Percentiles rank a stretch among this genome's conserved stretches.
Evolutionary conservation across 2,113 vertebrate species (phyloP).

Genomic region (Benitochromis conjunctus): DNA sequence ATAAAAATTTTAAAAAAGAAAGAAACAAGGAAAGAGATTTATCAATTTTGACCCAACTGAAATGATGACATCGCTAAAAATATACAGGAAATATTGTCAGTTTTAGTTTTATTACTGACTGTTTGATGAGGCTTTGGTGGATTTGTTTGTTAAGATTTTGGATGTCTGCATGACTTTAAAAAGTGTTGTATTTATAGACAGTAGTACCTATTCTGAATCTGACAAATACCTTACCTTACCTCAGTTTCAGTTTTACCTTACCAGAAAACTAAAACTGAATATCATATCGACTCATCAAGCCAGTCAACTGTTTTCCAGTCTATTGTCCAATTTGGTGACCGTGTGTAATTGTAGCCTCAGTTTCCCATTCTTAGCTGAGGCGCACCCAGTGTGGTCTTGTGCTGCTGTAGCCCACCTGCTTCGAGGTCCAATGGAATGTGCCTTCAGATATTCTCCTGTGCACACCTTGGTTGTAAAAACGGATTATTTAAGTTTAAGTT

Average conservation of each 20-base stretch:
- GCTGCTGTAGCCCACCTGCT: neutral
- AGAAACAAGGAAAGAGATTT: neutral
- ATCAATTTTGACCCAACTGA: neutral
- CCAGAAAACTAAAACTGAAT: neutral
- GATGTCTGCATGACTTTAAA: neutral
- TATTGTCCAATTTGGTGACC: too few species aligned
- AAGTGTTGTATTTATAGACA: neutral
- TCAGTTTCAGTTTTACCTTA: neutral
- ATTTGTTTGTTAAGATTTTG: neutral
- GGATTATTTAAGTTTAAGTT: neutral
- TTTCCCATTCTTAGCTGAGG: neutral
- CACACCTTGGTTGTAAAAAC: neutral
- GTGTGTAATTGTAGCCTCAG: neutral
- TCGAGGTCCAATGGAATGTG: neutral
- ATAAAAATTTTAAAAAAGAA: neutral
- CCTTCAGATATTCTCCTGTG: neutral
- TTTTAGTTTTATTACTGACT: neutral
- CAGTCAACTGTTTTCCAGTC: too few species aligned
- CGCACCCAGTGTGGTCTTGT: neutral
- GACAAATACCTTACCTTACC: neutral
- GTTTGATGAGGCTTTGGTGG: neutral
- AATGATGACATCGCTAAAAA: neutral
- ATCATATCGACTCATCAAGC: neutral
- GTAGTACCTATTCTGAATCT: too few species aligned
- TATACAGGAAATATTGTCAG: neutral